A percentile compares a stretch with the other conserved stretches of the same genome.
These are phyloP conservation scores for Yponomeuta plumbellus DNA, from an alignment of 2,888 invertebrate genomes.

Conservation along the genomic window DNA sequence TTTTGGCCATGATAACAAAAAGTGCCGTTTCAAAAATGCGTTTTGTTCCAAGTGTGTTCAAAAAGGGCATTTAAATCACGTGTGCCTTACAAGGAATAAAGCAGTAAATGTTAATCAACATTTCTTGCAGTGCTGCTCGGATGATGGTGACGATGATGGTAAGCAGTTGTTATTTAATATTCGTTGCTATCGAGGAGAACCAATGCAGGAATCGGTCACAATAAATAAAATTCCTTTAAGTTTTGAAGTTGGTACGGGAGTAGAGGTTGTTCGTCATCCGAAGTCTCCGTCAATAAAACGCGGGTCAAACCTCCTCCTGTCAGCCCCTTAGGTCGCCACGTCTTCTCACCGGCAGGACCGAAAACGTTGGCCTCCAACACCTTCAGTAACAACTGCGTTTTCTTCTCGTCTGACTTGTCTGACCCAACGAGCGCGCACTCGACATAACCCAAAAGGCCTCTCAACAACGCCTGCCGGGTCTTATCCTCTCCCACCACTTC, in stretches of 20 bases:
- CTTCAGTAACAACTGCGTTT: too few species aligned
- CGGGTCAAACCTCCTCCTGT: too few species aligned
- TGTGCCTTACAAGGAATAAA: not conserved
- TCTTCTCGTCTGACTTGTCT: too few species aligned
- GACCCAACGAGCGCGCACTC: too few species aligned
- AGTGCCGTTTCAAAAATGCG: not conserved
- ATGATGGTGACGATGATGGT: constrained; percentile 7
- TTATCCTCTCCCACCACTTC: too few species aligned
- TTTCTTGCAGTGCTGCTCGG: constrained; percentile 5
- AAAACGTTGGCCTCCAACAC: too few species aligned
- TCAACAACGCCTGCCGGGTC: too few species aligned
- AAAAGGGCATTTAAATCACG: not conserved
- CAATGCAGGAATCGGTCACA: not conserved
- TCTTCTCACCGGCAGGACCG: too few species aligned
- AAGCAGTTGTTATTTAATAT: not conserved
- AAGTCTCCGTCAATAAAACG: too few species aligned
- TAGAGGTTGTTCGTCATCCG: too few species aligned
- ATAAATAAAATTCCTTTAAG: not conserved
- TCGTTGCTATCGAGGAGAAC: not conserved
- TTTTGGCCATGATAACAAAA: not conserved
- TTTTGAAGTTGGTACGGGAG: not conserved
- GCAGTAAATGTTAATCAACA: not conserved
- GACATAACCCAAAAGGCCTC: too few species aligned
- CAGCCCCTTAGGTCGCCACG: too few species aligned
- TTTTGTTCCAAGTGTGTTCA: not conserved